Evolutionary conservation across 2,797 vertebrate genomes (phyloP), one percentile per base, ranked within the genome.

Genomic region (Florisuga fusca): DNA sequence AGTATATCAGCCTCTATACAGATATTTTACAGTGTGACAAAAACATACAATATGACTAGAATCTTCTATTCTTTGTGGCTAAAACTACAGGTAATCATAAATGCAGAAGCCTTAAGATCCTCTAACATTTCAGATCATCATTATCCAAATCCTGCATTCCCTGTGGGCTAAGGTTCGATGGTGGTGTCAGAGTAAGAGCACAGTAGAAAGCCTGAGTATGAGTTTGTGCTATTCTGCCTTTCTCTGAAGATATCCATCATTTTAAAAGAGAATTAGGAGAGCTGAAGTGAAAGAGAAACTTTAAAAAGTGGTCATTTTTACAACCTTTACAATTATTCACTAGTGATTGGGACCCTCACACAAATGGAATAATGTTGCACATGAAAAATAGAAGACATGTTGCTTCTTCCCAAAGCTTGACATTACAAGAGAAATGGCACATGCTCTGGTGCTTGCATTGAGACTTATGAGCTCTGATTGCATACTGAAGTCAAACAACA

Each of bases 351-450:
- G 16, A 92, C 4, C n/a, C 27, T 83, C 64, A 29, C 10, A n/a
- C 25, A 83, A 9, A 8, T 27, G 13, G 11, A 84, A 61, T 72
- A 81, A 41, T 17, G 1, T 31, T 41, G 22, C 15, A 16, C 14
- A 41, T 31, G 3, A 45, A 14, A 34, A 23, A 10, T 18, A 1
- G 13, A 38, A 62, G 15, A 45, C 10, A 34, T 7, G 4, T 7
- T 59, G 9, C 34, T 85, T 7, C 34, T 85, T 7, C 29, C 12
- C 26, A 6, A 23, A 14, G 17, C 23, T 4, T 2, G 33, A 58
- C 20, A 31, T 15, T 2, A 0, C 34, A 36, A 43, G 7, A 38
- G 20, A 2, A 0, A 23, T 21, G 22, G 2, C 6, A 5, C 5
- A 3, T 55, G 12, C 17, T 72, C 23, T 62, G 26, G 26, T 55